Conservation (phyloP, 2,888 invertebrate genomes). For the Urechis unicinctus region DNA sequence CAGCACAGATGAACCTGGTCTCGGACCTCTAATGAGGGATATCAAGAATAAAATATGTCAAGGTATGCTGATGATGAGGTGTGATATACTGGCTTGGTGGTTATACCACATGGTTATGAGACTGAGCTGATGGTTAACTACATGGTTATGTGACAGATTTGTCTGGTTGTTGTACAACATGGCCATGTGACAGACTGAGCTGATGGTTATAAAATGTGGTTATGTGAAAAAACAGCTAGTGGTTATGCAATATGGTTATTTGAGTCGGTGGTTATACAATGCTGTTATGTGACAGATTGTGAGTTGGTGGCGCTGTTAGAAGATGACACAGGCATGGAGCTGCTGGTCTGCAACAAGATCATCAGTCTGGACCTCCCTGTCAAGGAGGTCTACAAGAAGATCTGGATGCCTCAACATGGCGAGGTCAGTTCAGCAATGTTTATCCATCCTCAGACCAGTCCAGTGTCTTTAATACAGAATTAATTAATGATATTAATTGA, state of each 20-base stretch:
- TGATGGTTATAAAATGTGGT: background rate
- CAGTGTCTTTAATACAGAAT: too few species aligned
- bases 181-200: background rate
- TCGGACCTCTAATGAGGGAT: constrained; percentile 96
- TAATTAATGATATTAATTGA: too few species aligned
- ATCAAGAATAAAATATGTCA: constrained; percentile 89
- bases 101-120: background rate
- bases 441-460: too few species aligned
- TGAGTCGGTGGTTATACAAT: too few species aligned
- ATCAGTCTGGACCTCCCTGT: constrained; percentile 94
- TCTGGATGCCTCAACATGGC: constrained; percentile 50
- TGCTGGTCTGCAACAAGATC: constrained; percentile 95
- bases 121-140: too few species aligned
- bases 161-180: too few species aligned
- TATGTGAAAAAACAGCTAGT: too few species aligned
- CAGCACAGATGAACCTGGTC: constrained; percentile 83
- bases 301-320: constrained; percentile 95
- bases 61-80: too few species aligned
- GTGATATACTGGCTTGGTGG: too few species aligned
- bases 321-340: constrained; percentile 70
- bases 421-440: constrained; percentile 58
- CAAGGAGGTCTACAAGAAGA: constrained; percentile 64
- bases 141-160: too few species aligned
- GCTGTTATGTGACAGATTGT: constrained; percentile 62
- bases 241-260: too few species aligned